These are phyloP conservation scores for Halictus quadricinctus DNA, from an alignment of 2,888 invertebrate species.

Conservation along the genomic window DNA sequence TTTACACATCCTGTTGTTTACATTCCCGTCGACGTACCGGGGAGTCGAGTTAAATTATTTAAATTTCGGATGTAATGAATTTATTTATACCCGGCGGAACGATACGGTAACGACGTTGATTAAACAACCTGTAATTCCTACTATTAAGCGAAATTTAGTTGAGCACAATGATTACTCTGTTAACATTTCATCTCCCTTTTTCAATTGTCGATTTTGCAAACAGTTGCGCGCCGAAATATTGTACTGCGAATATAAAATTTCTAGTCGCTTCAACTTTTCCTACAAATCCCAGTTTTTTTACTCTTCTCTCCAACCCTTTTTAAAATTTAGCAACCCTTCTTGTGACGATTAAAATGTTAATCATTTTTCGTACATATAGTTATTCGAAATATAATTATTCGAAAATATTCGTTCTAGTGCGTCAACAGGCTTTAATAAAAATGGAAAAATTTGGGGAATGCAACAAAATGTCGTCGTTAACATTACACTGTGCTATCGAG, in stretches of 20 bases:
- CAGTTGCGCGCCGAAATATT: background rate
- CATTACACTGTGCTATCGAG: no score
- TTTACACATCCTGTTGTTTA: constrained; percentile 15
- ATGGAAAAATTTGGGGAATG: background rate
- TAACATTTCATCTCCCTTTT: background rate
- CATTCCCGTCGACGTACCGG: background rate
- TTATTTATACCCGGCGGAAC: constrained; percentile 13
- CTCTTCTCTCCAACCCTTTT: background rate
- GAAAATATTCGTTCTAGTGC: background rate
- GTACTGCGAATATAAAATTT: background rate
- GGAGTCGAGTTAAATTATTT: constrained; percentile 16
- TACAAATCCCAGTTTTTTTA: background rate
- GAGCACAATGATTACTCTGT: constrained; percentile 1
- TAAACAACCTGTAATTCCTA: constrained; percentile 12
- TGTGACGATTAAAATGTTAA: no score
- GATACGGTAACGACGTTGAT: constrained; percentile 17
- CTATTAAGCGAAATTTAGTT: constrained; percentile 18
- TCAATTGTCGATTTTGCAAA: background rate
- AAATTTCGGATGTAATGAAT: constrained; percentile 19
- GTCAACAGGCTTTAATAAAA: no score
- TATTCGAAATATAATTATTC: no score
- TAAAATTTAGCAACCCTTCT: no score
- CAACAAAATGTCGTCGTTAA: background rate
- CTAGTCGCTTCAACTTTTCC: background rate
- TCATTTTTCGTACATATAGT: no score